Base-by-base conservation (phyloP, 92 coral and sea anemone genomes). In the Palythoa grandis region DNA sequence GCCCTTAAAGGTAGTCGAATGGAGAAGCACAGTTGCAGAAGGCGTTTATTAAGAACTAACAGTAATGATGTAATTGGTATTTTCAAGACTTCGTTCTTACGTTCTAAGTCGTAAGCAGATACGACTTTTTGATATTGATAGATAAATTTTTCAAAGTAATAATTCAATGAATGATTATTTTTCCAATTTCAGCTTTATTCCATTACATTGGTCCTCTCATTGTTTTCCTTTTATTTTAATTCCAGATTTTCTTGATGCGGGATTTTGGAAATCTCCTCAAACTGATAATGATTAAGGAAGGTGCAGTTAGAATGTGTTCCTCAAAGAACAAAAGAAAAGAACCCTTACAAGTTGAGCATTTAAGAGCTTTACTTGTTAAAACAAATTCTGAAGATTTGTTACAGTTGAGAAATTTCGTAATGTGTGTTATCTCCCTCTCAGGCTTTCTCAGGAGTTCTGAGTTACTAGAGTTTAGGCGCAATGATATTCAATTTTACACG, bases 181-280 rank as follows among this genome's bases (percentile, higher is more conserved):
- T 68, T 68, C 52, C 50, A 8, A 71, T 29, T 24, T 71, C 12
- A 1, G 1, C 16, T 71, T 71, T 71, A 11, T 29, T 35, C 50
- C 54, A 20, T 77, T 77, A 77, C 82, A 11, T 56, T 77, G 16
- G 19, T 54, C 37, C 69, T 77, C 19, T 56, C 40, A 77, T 56
- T 77, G 69, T 77, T 19, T 77, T 69, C 17, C 82, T 17, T 38
- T 77, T 29, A 77, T 29, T 77, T 77, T n/a, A 77, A 29, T 56
- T 77, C 37, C 82, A 77, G 69, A 78, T 78, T 14, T 78, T 38
- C 43, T 78, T 78, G 43, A 58, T 11, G 38, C 83, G 20, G 43
- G 70, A 11, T 78, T 78, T 78, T 78, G 83, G 83, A 78, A 78
- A 69, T 78, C 83, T n/a, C n/a, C n/a, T 40, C 38, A 22, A 19